These are phyloP conservation scores for Thecophora atra DNA, from an alignment of 2,888 invertebrate species.

Conservation along the genomic window DNA sequence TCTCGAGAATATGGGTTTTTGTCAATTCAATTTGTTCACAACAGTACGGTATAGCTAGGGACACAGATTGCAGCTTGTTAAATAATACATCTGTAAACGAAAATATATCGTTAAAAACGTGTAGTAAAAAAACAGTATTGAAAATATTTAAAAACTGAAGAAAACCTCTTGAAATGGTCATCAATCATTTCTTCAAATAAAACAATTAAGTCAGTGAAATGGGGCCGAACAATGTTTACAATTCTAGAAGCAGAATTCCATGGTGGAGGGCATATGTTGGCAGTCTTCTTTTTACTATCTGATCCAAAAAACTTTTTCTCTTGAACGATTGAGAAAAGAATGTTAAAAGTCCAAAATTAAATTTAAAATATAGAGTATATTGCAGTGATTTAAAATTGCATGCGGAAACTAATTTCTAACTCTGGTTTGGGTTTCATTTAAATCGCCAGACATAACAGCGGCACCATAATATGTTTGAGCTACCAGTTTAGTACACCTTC, in stretches of 20 bases:
- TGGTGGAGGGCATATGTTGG: neutral
- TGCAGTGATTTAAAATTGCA: neutral
- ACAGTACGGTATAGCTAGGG: neutral
- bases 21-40: neutral
- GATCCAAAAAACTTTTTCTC: neutral
- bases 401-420: neutral
- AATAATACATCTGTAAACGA: neutral
- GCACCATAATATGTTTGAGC: neutral
- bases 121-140: neutral
- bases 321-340: neutral
- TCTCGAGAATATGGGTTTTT: neutral
- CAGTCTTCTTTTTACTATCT: neutral
- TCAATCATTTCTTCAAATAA: conserved; percentile 1
- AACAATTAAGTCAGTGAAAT: neutral
- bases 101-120: neutral
- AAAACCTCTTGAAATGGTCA: neutral
- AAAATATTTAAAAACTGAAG: neutral
- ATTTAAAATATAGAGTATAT: neutral
- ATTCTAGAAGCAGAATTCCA: neutral
- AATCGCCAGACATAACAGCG: neutral
- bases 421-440: neutral
- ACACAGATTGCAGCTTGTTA: neutral
- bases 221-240: neutral
- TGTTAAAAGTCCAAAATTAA: neutral
- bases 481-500: neutral